Conservation (phyloP, 92 coral and sea anemone species). For the Phenganax stokvisi region DNA sequence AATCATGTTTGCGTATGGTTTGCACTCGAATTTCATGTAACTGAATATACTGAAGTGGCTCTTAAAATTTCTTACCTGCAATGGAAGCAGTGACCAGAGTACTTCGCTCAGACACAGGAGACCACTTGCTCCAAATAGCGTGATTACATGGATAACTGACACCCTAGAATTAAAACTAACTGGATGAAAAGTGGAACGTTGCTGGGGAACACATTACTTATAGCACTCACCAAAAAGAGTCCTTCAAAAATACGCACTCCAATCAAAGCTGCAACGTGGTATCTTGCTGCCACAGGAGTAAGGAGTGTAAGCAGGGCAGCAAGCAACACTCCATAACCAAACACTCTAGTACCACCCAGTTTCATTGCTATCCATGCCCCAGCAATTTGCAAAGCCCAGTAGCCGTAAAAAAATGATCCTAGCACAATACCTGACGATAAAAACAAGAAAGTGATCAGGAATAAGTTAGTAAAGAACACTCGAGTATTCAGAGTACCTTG, state of each 20-base stretch:
- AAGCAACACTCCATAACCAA: constrained; percentile 94
- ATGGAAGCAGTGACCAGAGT: constrained; percentile 89
- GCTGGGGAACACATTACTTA: not conserved
- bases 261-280: constrained; percentile 75
- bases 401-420: constrained; percentile 96
- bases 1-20: not conserved
- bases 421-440: constrained; percentile 78
- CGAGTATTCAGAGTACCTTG: constrained; percentile 58
- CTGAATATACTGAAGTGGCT: not conserved
- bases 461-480: not conserved
- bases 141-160: constrained; percentile 98
- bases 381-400: constrained; percentile 92
- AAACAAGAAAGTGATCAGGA: not conserved
- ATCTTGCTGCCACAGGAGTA: constrained; percentile 87
- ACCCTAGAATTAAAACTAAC: constrained; percentile 51
- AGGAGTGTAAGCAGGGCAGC: constrained; percentile 78
- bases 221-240: constrained; percentile 76
- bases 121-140: constrained; percentile 99
- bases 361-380: constrained; percentile 98
- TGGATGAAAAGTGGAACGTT: not conserved
- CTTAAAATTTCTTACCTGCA: constrained; percentile 60
- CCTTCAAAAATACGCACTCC: constrained; percentile 93
- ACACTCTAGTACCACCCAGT: constrained; percentile 97
- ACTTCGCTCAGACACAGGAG: constrained; percentile 89
- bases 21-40: not conserved